Percentiles rank a stretch among this genome's conserved stretches.
These are phyloP conservation scores for Pseudorectes ferrugineus DNA, from an alignment of 2,113 vertebrate genomes.

Conservation along the genomic window DNA sequence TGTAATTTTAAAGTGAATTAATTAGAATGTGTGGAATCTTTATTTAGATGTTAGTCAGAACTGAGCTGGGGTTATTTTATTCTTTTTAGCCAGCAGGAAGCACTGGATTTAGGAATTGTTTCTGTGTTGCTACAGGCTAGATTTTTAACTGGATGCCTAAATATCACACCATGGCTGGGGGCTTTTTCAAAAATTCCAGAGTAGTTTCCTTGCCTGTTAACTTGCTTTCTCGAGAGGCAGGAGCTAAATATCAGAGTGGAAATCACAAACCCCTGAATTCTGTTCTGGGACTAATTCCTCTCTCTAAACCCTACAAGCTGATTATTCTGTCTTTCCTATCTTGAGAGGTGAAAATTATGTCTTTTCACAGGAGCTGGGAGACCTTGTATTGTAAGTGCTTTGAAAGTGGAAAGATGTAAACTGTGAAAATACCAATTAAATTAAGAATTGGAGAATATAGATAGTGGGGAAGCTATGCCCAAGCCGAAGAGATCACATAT, in stretches of 20 bases:
- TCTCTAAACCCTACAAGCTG: background rate
- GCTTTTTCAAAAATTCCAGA: background rate
- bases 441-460: background rate
- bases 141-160: conserved; percentile 18
- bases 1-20: background rate
- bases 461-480: background rate
- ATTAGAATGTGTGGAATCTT: background rate
- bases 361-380: background rate
- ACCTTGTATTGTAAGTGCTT: background rate
- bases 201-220: background rate
- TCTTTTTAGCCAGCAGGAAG: background rate
- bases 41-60: background rate
- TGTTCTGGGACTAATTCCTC: background rate
- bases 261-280: background rate
- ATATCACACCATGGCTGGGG: background rate
- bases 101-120: background rate
- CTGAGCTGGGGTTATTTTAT: background rate
- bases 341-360: background rate
- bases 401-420: background rate
- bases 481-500: background rate
- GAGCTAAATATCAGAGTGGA: conserved; percentile 24
- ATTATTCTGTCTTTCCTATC: background rate
- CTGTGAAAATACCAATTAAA: background rate
- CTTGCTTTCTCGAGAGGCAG: background rate
- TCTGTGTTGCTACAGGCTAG: conserved; percentile 3